Evolutionary conservation across 2,113 vertebrate species (phyloP).

Genomic region (Corapipo altera): DNA sequence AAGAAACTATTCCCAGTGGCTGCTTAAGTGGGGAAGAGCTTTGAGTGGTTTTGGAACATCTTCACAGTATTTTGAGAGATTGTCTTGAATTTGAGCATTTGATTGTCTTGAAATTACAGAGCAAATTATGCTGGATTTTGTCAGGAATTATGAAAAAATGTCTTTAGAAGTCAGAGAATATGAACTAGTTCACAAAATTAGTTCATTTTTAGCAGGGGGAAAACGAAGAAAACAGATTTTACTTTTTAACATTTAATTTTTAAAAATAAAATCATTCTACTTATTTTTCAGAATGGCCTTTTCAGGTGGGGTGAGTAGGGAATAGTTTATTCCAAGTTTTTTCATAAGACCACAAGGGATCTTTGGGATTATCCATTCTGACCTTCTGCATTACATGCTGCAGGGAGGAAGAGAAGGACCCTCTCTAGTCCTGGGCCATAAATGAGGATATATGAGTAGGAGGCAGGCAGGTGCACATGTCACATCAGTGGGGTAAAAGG

Average conservation of each 20-base stretch:
- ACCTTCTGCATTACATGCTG: neutral
- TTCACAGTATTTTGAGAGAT: neutral
- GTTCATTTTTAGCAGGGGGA: neutral
- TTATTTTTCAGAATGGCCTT: neutral
- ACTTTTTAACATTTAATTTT: neutral
- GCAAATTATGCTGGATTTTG: neutral
- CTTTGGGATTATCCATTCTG: neutral
- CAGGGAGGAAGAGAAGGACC: neutral
- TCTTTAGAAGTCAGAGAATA: neutral
- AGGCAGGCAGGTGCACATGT: neutral
- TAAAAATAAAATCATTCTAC: neutral
- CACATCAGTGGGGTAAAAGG: neutral
- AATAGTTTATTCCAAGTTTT: neutral
- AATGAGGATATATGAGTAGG: neutral
- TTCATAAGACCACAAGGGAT: neutral
- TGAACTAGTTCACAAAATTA: neutral
- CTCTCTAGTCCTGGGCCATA: neutral
- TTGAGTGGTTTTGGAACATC: constrained; percentile 7
- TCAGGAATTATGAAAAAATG: neutral
- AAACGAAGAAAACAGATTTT: neutral
- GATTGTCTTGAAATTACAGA: neutral
- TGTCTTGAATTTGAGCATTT: neutral
- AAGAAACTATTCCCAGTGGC: neutral
- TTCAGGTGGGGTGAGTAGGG: neutral
- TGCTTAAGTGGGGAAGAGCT: neutral